Base-by-base conservation (phyloP, 2,888 invertebrate genomes). In the Latrodectus elegans region DNA sequence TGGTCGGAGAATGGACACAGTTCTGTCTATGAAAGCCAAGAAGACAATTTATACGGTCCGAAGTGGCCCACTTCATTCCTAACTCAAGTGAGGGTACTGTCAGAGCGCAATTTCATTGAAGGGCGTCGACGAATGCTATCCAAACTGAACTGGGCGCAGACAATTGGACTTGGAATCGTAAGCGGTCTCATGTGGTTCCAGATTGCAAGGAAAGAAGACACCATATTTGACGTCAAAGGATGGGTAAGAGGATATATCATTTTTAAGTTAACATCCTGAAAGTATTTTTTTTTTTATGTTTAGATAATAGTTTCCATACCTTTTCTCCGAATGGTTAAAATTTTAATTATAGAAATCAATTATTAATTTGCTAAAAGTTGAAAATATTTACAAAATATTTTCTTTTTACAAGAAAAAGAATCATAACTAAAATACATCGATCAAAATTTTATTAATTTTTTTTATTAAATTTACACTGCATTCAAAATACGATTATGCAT, bases 121-220 rank as follows among this genome's bases (percentile, higher is more conserved):
- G 95, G 96, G 53, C 93, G 95, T 90, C 95, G 95, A 9, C 93
- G 95, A 82, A 95, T 96, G 95, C 92, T 96, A 75, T 95, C 95
- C 76, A 95, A 95, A 91, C 92, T 96, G 88, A 95, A 95, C 92
- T 95, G 95, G 95, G 93, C 95, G 84, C 96, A 96, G 92, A 95
- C 95, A 4, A 93, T 95, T 89, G 94, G 95, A 12, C 92, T 96
- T 90, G 95, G 95, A 2, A 91, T 95, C 89, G 93, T 96, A 92
- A 95, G 95, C 1, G 96, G 96, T 14, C 93, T 95, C 52, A 93
- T 96, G 76, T 96, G 96, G 96, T 95, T 95, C 91, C 95, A 95
- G 91, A 92, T 96, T 90, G 95, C 95, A n/a, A 93, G 96, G 85
- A 94, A 94, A 65, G 96, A 96, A 92, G 95, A 95, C 90, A 94